Evolutionary conservation across 2,113 vertebrate genomes (phyloP).

Genomic region (Campylorhamphus procurvoides): DNA sequence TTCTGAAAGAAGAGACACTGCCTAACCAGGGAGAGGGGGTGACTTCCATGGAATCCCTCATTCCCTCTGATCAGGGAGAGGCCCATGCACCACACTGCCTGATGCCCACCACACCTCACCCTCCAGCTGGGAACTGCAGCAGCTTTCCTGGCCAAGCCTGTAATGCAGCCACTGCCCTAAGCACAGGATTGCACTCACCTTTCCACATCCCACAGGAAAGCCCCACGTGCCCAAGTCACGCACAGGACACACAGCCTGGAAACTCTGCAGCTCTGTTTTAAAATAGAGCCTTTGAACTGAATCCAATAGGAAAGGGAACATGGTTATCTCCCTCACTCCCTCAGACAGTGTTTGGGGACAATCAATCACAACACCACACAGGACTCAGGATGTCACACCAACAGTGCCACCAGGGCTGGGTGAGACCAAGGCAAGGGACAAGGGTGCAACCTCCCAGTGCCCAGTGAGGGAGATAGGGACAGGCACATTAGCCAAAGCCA

Average conservation of each 20-base stretch:
- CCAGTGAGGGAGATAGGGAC: not conserved
- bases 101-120: rapidly evolving
- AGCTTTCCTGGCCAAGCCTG: not conserved
- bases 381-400: not conserved
- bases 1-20: not conserved
- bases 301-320: not conserved
- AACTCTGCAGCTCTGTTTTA: not conserved
- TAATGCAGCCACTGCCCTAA: not conserved
- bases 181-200: rapidly evolving
- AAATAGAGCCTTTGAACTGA: not conserved
- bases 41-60: not conserved
- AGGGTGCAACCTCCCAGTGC: not conserved
- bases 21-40: rapidly evolving
- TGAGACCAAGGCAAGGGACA: rapidly evolving
- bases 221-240: rapidly evolving
- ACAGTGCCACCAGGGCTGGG: rapidly evolving
- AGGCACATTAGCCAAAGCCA: not conserved
- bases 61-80: not conserved
- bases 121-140: not conserved
- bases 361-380: rapidly evolving
- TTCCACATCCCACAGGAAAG: not conserved
- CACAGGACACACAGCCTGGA: not conserved
- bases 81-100: not conserved
- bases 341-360: rapidly evolving
- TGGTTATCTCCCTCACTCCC: not conserved